Evolutionary conservation across 2,888 invertebrate species (phyloP), one percentile per base, ranked within the genome.

Genomic region (Coleophora flavipennella): DNA sequence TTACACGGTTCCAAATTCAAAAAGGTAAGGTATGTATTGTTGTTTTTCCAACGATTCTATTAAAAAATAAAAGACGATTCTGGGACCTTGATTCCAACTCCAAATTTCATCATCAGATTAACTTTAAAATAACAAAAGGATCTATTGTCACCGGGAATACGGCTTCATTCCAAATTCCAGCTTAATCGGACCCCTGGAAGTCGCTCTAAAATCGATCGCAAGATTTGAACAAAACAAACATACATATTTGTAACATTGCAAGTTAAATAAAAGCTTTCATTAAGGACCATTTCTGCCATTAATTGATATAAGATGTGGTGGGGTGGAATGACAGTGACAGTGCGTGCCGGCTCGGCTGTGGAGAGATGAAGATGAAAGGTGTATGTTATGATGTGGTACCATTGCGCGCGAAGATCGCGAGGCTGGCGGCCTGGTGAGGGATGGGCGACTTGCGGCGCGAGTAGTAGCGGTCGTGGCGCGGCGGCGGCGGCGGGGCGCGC

Each of bases 391-490:
- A 43, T 43, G 36, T 29, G 62, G 70, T 80, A 81, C 83, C 83
- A 59, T 79, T 70, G 60, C 79, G 76, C 62, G 80, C 69, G 72
- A 79, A 81, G 65, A 84, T 74, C 62, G 83, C 67, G 62, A 84
- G 79, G 70, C 68, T 72, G 46, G 68, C 65, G 49, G 68, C 61
- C 59, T 79, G 80, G 49, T 74, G 65, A 53, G 80, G 81, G 55
- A 80, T 67, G 51, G 83, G 83, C 46, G 83, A 81, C 71, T 78
- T 79, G 73, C 83, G 80, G 63, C 83, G 81, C 68, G 77, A 73
- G 76, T 81, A 81, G 80, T 75, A 77, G 66, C 77, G 74, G 70
- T 81, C 79, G 62, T 76, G 76, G 59, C 76, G 74, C 53, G 80
- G 80, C 58, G 81, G 81, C 51, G 79, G 81, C 58, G 80, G 81